Percentiles rank a stretch among this genome's conserved stretches.
These are phyloP conservation scores for Troides aeacus DNA, from an alignment of 2,888 invertebrate genomes.

Conservation along the genomic window DNA sequence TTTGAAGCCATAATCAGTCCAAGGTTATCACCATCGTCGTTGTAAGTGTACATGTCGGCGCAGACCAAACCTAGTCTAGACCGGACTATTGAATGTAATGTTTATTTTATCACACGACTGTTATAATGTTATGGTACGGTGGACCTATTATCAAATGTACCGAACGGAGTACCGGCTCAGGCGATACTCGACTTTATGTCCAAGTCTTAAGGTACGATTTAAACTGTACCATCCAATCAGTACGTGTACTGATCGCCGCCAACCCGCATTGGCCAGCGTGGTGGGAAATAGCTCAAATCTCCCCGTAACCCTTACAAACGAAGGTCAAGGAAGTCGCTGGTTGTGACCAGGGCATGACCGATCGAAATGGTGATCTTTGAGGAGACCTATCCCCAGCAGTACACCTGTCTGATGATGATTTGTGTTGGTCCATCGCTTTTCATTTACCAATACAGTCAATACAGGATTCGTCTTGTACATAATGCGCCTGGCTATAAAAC, in stretches of 20 bases:
- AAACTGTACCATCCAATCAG: background rate
- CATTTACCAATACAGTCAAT: too few relatives aligned
- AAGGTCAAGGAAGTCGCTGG: too few relatives aligned
- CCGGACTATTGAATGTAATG: conserved; percentile 28
- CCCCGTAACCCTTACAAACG: too few relatives aligned
- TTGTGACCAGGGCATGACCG: too few relatives aligned
- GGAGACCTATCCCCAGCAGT: too few relatives aligned
- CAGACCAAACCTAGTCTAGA: conserved; percentile 27
- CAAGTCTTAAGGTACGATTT: conserved; percentile 2
- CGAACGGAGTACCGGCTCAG: background rate
- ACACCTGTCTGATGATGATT: too few relatives aligned
- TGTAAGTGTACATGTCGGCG: background rate
- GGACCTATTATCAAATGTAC: conserved; percentile 25
- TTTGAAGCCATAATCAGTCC: conserved; percentile 4
- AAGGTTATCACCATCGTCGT: conserved; percentile 14
- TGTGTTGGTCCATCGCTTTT: too few relatives aligned
- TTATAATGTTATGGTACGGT: conserved; percentile 20
- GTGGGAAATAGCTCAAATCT: too few relatives aligned
- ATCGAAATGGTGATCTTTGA: too few relatives aligned
- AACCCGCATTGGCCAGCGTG: too few relatives aligned
- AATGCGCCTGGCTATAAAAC: too few relatives aligned
- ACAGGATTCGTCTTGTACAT: too few relatives aligned
- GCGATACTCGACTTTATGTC: conserved; percentile 16
- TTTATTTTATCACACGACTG: conserved; percentile 29
- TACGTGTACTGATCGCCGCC: conserved; percentile 1